Percentiles rank a stretch among this genome's conserved stretches.
phyloP scores from a whole-genome alignment of 2,113 vertebrate species.

The Hyperoodon ampullatus region DNA sequence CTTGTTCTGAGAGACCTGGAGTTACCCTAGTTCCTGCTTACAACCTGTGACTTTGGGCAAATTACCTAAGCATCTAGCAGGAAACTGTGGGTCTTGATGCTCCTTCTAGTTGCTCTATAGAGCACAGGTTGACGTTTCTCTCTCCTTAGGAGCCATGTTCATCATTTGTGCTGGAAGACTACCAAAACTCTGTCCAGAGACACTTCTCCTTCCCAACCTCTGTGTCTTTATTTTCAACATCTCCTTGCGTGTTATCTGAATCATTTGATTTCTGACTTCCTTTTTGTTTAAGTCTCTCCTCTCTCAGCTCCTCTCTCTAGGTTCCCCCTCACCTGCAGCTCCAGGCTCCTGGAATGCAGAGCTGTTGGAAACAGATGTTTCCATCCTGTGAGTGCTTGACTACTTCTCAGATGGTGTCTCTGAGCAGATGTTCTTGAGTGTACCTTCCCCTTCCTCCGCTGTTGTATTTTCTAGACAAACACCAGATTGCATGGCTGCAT shows the following conservation, averaged over 20 bases:
- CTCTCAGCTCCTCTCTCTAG: neutral
- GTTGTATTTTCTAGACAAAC: constrained; percentile 79
- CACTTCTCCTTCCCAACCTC: neutral
- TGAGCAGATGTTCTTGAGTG: constrained; percentile 81
- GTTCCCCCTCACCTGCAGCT: neutral
- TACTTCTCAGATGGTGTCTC: constrained; percentile 79
- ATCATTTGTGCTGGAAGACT: neutral
- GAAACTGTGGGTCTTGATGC: neutral
- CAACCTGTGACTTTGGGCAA: neutral
- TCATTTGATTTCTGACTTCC: neutral
- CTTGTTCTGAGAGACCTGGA: neutral
- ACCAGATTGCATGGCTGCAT: constrained; percentile 76
- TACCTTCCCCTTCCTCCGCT: constrained; percentile 63
- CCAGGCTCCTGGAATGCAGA: neutral
- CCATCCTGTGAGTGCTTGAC: constrained; percentile 41
- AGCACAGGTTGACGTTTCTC: neutral
- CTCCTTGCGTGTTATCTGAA: neutral
- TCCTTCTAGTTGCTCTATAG: neutral
- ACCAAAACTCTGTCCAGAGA: neutral
- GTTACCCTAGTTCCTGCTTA: neutral
- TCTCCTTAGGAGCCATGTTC: neutral
- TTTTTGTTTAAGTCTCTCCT: neutral
- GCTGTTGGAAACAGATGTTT: constrained; percentile 49
- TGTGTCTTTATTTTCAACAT: neutral
- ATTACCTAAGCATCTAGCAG: neutral